Percentiles rank a stretch among this genome's conserved stretches.
These are phyloP conservation scores for Cyanistes caeruleus DNA, from an alignment of 2,113 vertebrate species.

Conservation along the genomic window DNA sequence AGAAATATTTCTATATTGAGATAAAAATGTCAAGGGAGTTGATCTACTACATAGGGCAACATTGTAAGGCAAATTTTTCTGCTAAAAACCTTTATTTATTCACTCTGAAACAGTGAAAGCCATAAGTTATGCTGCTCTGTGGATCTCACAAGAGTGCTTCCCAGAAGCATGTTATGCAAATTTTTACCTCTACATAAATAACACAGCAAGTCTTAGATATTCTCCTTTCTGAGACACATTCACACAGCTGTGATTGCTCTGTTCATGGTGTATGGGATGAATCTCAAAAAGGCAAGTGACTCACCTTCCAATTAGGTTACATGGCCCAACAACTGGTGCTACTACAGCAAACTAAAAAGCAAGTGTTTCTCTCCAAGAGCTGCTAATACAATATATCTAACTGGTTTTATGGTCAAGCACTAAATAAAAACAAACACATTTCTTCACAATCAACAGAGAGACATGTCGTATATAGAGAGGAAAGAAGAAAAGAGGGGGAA, in stretches of 20 bases:
- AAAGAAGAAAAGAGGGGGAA: rapidly evolving
- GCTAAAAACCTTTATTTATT: not conserved
- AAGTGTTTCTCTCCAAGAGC: not conserved
- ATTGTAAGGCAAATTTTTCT: not conserved
- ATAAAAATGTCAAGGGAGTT: not conserved
- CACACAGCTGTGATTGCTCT: not conserved
- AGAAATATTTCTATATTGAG: not conserved
- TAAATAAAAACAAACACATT: not conserved
- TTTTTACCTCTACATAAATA: not conserved
- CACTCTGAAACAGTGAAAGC: not conserved
- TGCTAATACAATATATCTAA: not conserved
- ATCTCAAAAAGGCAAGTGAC: not conserved
- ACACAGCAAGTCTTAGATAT: not conserved
- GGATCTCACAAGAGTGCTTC: not conserved
- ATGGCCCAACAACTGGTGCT: not conserved
- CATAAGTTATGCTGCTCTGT: not conserved
- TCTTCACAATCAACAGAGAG: not conserved
- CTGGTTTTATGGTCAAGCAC: not conserved
- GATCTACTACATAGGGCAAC: not conserved
- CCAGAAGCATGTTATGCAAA: not conserved
- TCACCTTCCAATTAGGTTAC: not conserved
- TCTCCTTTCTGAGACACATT: not conserved
- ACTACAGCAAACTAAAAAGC: not conserved
- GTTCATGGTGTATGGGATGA: not conserved
- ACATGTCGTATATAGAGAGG: not conserved